Conservation (phyloP, 1,140 invertebrate genomes). For the Gryon sp. region DNA sequence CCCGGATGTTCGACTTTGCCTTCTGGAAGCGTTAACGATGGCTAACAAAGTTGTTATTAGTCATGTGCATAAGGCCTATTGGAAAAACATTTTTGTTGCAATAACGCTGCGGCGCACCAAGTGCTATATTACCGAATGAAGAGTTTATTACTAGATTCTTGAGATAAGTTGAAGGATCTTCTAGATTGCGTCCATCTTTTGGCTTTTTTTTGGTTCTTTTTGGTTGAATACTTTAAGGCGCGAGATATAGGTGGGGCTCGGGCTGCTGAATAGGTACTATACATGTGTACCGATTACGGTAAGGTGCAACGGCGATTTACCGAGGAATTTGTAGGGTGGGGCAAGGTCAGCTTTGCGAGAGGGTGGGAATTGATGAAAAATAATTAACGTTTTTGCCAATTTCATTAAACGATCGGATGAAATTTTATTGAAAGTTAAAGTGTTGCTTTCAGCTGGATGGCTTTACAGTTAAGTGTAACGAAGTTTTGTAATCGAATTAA, state of each 20-base stretch:
- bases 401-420: background rate
- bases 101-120: background rate
- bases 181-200: constrained; percentile 1
- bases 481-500: no score
- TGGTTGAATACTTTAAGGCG: background rate
- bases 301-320: background rate
- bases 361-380: background rate
- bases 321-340: background rate
- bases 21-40: constrained; percentile 54
- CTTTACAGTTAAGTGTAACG: no score
- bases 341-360: constrained; percentile 2
- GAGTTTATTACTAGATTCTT: constrained; percentile 8
- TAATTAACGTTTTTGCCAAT: background rate
- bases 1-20: constrained; percentile 59
- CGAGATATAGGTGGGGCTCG: background rate
- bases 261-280: no score
- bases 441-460: no score
- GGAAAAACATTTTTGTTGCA: constrained; percentile 36
- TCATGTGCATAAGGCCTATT: constrained; percentile 45
- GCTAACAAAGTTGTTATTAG: constrained; percentile 62
- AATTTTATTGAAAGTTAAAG: background rate
- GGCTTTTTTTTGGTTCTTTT: background rate
- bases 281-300: background rate
- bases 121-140: background rate
- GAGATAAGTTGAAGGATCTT: constrained; percentile 2